Percentiles rank a stretch among this genome's conserved stretches.
Conservation (phyloP, 1,140 invertebrate species). For the Ostrea denselamellosa region DNA sequence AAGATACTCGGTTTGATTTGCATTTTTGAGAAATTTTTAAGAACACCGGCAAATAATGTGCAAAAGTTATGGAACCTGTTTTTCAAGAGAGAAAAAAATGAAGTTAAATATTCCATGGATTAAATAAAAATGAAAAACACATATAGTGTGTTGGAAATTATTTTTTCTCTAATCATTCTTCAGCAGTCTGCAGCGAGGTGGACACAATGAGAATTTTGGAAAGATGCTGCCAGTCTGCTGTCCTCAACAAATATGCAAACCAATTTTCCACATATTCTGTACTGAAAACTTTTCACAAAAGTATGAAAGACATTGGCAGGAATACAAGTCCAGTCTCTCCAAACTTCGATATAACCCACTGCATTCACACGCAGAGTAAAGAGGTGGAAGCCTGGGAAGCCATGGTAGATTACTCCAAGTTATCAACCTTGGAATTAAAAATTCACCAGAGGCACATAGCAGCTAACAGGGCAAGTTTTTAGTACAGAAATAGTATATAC, state of each 20-base stretch:
- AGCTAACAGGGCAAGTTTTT: constrained; percentile 45
- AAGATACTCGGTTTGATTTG: too few species aligned
- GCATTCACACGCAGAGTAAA: constrained; percentile 5
- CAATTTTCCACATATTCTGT: not conserved
- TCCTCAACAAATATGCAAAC: not conserved
- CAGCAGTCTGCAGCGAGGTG: not conserved
- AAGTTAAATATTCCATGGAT: too few species aligned
- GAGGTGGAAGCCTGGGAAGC: constrained; percentile 43
- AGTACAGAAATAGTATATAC: not conserved
- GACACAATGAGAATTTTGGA: not conserved
- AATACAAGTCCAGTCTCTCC: not conserved
- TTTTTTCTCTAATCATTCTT: not conserved
- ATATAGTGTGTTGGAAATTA: not conserved
- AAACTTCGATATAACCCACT: not conserved
- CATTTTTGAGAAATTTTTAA: too few species aligned
- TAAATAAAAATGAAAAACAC: too few species aligned
- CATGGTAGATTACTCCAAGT: constrained; percentile 51
- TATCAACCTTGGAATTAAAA: constrained; percentile 47
- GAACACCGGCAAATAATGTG: too few species aligned
- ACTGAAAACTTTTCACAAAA: not conserved
- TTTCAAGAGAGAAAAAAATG: too few species aligned
- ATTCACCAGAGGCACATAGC: constrained; percentile 48
- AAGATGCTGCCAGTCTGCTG: not conserved
- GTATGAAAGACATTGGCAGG: not conserved
- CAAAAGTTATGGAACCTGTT: too few species aligned